Base-by-base conservation (phyloP, 2,113 vertebrate species). In the Excalfactoria chinensis region DNA sequence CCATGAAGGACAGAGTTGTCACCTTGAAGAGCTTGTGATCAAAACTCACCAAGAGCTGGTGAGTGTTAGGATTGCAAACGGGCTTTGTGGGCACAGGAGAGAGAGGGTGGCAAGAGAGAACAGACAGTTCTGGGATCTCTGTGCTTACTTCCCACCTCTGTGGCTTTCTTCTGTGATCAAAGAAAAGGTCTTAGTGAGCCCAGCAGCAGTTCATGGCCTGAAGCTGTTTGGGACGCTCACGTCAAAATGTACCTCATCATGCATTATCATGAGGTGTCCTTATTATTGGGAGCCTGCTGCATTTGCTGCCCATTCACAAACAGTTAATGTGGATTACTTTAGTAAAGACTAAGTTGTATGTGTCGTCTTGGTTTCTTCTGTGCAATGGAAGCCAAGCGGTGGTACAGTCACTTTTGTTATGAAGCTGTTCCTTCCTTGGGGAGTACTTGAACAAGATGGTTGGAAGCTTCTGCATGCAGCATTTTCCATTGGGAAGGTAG, bases 21-120 rank as follows among this genome's bases (percentile, higher is more conserved):
- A 93, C 95, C 93, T 94, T 93, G 89, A 92, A 73, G 55, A 94
- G 77, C 89, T 88, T 94, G 82, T 89, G 85, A 92, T 84, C 51
- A 74, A 76, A 85, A 77, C 60, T 44, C 71, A 72, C 26, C 8
- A 58, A 80, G 62, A 92, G 48, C 21, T 0, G 0, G 40, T 25
- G 56, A 88, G 34, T 4, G 32, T 14, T 86, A 73, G 30, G 32
- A 60, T 60, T 92, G 72, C 84, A 93, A 71, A 56, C 0, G 4
- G 56, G n/a, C 34, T 71, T 89, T 93, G 68, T 89, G 78, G 66
- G 17, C 40, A 62, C 81, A 72, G 88, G 86, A 93, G 84, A 82
- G 51, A 89, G 51, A 89, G 35, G n/a, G 56, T 87, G 58, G 72
- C 56, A 71, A 89, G 75, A 48, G 55, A 88, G 85, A 93, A 96